Evolutionary conservation across 2,888 invertebrate genomes (phyloP), one percentile per base, ranked within the genome.

Genomic region (Prionchulus punctatus): DNA sequence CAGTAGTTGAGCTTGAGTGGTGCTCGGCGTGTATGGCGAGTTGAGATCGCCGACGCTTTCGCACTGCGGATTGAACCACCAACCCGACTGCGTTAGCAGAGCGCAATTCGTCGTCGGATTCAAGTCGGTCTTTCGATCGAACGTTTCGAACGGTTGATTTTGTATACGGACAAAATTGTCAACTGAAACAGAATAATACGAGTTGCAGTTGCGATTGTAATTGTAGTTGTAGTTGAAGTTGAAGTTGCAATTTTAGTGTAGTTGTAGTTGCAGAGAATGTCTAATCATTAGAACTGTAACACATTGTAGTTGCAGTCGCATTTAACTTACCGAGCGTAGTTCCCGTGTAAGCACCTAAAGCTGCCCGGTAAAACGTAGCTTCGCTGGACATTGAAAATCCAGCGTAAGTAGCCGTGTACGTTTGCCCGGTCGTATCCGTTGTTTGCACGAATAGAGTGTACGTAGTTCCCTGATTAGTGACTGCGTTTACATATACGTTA

Each of bases 1-100:
- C 23, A n/a, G 45, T 23, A 45, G 23, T 45, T 45, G 45, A 4
- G 45, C 18, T 7, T 12, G 23, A 25, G 30, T 52, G 30, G 52
- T 4, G 25, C 15, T 26, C 36, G 36, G 31, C 3, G 30, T 26
- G 21, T 52, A 52, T 2, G 52, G 52, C 52, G 31, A 21, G 31
- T 52, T 52, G 4, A 52, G 52, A 23, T 12, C 45, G 45, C 45
- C 45, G 12, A 23, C 23, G 18, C 18, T 31, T 15, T 30, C 52
- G 30, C 52, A 52, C 4, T n/a, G 30, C 2, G 55, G 55, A 3
- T 55, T 43, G 31, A 55, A 55, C 55, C 55, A 55, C 55, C 55
- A 55, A n/a, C 55, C 55, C 27, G 55, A 53, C 3, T 43, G 55
- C 45, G 26, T 54, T 4, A 23, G 53, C 2, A 31, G 26, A 23